These are phyloP conservation scores for Phocoena phocoena DNA, from an alignment of 2,113 vertebrate species.

Conservation along the genomic window DNA sequence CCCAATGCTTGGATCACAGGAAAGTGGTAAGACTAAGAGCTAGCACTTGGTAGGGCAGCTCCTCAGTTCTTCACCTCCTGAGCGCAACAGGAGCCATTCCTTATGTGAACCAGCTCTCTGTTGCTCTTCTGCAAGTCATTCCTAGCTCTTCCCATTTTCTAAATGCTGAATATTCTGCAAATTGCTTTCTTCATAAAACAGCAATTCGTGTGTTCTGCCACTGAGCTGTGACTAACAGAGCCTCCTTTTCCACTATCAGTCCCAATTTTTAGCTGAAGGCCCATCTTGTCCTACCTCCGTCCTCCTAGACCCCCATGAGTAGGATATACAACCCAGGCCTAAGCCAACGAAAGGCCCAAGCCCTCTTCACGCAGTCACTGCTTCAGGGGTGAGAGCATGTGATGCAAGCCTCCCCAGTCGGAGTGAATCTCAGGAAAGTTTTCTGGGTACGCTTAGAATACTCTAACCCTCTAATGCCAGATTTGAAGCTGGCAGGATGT, in stretches of 20 bases:
- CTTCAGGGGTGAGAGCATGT: not conserved
- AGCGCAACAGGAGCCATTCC: not conserved
- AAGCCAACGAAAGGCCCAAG: not conserved
- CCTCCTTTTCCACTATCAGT: not conserved
- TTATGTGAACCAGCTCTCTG: not conserved
- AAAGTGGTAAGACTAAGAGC: not conserved
- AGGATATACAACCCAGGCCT: not conserved
- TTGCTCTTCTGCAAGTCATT: not conserved
- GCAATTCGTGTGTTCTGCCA: not conserved
- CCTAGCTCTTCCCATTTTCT: not conserved
- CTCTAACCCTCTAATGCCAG: not conserved
- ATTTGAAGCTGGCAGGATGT: not conserved
- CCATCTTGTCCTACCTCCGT: no score
- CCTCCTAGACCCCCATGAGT: not conserved
- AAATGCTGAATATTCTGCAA: not conserved
- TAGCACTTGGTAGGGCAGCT: not conserved
- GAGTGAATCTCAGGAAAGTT: not conserved
- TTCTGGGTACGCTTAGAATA: not conserved
- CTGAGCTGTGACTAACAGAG: not conserved
- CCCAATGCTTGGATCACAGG: not conserved
- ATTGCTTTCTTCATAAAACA: not conserved
- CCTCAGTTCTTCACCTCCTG: not conserved
- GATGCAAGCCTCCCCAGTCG: not conserved
- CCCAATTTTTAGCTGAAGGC: not conserved
- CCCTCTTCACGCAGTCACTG: not conserved